Conservation (phyloP, 2,113 vertebrate genomes). For the Hippotragus niger region DNA sequence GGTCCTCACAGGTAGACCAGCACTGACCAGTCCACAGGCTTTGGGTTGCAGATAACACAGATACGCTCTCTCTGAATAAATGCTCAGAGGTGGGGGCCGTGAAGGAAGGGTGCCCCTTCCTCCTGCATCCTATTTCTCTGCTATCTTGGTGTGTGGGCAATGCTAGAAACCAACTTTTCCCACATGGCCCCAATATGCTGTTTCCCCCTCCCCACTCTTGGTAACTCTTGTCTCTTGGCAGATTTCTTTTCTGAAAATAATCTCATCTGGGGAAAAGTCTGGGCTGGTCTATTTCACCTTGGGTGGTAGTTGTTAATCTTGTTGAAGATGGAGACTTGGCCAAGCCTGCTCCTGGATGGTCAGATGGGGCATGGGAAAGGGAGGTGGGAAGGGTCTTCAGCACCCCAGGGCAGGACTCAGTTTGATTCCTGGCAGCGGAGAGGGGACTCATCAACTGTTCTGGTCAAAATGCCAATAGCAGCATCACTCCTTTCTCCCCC, state of each 20-base stretch:
- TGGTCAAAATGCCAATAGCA: background rate
- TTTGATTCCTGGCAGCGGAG: background rate
- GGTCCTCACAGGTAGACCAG: background rate
- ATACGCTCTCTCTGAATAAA: background rate
- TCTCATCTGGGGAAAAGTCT: constrained; percentile 13
- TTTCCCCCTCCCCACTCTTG: background rate
- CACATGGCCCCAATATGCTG: constrained; percentile 1
- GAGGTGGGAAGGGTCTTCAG: background rate
- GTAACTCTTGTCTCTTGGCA: constrained; percentile 40
- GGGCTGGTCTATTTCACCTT: background rate
- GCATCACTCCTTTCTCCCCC: fast-evolving
- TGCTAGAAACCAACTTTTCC: constrained; percentile 10
- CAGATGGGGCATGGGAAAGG: background rate
- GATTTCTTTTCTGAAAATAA: constrained; percentile 53
- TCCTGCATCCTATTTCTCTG: background rate
- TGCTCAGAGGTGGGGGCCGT: fast-evolving
- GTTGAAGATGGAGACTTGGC: background rate
- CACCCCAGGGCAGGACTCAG: background rate
- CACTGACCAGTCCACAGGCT: background rate
- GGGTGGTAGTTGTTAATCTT: constrained; percentile 4
- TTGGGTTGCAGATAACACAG: background rate
- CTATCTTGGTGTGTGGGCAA: background rate
- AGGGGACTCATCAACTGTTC: background rate
- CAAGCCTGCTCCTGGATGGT: background rate
- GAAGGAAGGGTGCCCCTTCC: background rate